Percentiles rank a stretch among this genome's conserved stretches.
phyloP scores from a whole-genome alignment of 2,797 vertebrate genomes.

The Myotis vivesi region DNA sequence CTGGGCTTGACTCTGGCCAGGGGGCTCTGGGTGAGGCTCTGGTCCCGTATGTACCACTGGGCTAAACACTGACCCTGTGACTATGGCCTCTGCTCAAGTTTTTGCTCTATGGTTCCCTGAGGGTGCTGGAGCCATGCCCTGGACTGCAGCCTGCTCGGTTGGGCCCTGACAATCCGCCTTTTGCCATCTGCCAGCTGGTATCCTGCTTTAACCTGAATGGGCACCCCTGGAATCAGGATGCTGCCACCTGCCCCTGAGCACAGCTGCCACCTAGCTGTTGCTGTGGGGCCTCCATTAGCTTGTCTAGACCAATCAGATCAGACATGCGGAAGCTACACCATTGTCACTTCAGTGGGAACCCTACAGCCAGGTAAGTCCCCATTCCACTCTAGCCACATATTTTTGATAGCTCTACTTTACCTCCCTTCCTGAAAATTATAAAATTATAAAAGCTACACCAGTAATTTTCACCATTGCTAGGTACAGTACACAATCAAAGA shows the following conservation, averaged over 20 bases:
- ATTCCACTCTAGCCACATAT: background rate
- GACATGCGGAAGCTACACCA: background rate
- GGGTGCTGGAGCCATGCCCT: conserved; percentile 66
- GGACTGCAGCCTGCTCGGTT: conserved; percentile 34
- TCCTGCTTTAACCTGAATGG: conserved; percentile 57
- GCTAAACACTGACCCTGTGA: background rate
- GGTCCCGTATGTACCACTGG: background rate
- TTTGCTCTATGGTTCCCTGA: conserved; percentile 36
- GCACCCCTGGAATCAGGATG: conserved; percentile 20
- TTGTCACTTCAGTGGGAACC: background rate
- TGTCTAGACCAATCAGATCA: conserved; percentile 66
- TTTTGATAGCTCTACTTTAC: background rate
- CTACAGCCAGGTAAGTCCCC: background rate
- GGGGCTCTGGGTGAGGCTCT: background rate
- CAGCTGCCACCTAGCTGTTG: conserved; percentile 63
- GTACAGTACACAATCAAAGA: background rate
- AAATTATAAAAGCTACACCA: background rate
- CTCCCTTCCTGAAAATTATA: conserved; percentile 20
- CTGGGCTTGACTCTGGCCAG: background rate
- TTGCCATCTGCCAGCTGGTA: conserved; percentile 62
- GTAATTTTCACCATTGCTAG: background rate
- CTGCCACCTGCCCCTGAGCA: conserved; percentile 57
- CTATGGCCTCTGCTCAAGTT: conserved; percentile 33
- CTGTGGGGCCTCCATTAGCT: conserved; percentile 6
- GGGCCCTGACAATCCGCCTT: conserved; percentile 36